These are phyloP conservation scores for Morone saxatilis DNA, from an alignment of 2,113 vertebrate species.

Conservation along the genomic window DNA sequence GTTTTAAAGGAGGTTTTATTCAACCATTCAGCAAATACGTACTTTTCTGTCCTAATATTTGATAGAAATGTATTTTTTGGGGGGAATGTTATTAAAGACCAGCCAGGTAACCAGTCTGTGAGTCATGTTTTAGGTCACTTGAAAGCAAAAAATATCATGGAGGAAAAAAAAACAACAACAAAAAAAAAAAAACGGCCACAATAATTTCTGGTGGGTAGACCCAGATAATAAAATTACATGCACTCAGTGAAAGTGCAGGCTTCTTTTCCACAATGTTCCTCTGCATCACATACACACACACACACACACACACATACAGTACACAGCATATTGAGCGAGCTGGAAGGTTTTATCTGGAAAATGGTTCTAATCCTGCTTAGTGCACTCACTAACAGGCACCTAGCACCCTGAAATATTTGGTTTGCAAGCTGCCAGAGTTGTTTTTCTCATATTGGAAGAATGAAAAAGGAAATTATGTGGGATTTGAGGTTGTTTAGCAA, in stretches of 20 bases:
- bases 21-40: background rate
- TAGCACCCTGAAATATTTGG: constrained; percentile 66
- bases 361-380: constrained; percentile 74
- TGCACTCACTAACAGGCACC: constrained; percentile 67
- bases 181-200: background rate
- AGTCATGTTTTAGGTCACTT: constrained; percentile 24
- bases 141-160: constrained; percentile 18
- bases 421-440: constrained; percentile 48
- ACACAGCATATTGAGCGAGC: constrained; percentile 36
- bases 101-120: background rate
- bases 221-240: constrained; percentile 52
- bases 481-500: constrained; percentile 57
- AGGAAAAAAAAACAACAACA: background rate
- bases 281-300: constrained; percentile 20
- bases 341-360: constrained; percentile 58
- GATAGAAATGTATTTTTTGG: background rate
- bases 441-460: constrained; percentile 58
- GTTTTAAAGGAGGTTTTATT: background rate
- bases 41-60: background rate
- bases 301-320: constrained; percentile 17
- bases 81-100: background rate
- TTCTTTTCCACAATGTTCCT: constrained; percentile 8
- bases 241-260: constrained; percentile 48
- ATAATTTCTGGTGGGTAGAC: constrained; percentile 34
- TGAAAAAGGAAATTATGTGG: constrained; percentile 65